These are phyloP conservation scores for Brachionus rotundiformis DNA, from an alignment of 1,140 invertebrate genomes.

Conservation along the genomic window DNA sequence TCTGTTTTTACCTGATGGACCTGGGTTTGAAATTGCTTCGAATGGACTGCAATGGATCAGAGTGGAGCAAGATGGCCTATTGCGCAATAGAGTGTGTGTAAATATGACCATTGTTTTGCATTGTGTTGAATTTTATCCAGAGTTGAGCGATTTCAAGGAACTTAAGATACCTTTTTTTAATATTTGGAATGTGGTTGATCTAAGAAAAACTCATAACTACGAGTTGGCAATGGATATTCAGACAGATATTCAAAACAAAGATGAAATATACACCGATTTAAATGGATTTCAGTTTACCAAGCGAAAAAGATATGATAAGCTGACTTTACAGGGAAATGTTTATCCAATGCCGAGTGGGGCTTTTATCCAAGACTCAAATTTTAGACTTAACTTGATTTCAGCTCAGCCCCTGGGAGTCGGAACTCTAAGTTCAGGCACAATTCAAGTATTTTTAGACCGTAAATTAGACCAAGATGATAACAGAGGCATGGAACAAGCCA, in stretches of 20 bases:
- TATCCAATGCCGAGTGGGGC: constrained; percentile 85
- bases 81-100: constrained; percentile 40
- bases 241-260: constrained; percentile 72
- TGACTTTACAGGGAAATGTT: constrained; percentile 91
- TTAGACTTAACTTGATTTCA: constrained; percentile 74
- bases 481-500: constrained; percentile 85
- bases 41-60: background rate
- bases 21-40: constrained; percentile 65
- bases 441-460: constrained; percentile 72
- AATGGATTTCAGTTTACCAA: constrained; percentile 89
- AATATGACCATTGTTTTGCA: constrained; percentile 36
- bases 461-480: constrained; percentile 89
- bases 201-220: constrained; percentile 38
- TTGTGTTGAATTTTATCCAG: constrained; percentile 63
- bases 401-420: constrained; percentile 85
- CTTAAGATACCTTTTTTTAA: constrained; percentile 58
- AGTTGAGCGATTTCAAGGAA: constrained; percentile 72
- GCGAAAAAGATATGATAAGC: constrained; percentile 77
- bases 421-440: constrained; percentile 68
- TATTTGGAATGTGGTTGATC: constrained; percentile 49
- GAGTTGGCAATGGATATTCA: constrained; percentile 80
- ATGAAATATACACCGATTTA: constrained; percentile 82
- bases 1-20: constrained; percentile 84
- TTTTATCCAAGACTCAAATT: constrained; percentile 79
- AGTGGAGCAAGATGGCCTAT: constrained; percentile 3